Evolutionary conservation across 2,113 vertebrate species (phyloP), one percentile per base, ranked within the genome.

Genomic region (Tor tambroides): DNA sequence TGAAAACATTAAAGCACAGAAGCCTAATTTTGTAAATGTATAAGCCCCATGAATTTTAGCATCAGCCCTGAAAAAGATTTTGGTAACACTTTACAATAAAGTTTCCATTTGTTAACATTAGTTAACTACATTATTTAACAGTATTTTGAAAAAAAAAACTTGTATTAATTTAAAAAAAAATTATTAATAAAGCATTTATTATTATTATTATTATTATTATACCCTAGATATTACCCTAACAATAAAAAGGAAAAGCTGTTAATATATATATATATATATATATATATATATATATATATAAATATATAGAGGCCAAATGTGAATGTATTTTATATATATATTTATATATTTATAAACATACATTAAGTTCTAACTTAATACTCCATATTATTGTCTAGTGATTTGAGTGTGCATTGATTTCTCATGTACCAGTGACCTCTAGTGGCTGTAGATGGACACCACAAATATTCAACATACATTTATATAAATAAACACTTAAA

Each of bases 381-480:
- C 6, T 17, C 4, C 4, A 56, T 65, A 43, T 76, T 65, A 43
- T 38, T 54, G 49, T 35, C 43, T 12, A 43, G 12, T 67, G 54
- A 43, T 84, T 74, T 59, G 83, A 9, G 28, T 30, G 28, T 43
- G n/a, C 21, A 38, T 41, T 32, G 19, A 76, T 88, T 83, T 69
- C 26, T 85, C 65, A 85, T 83, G 63, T 82, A 88, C 85, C 23
- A 86, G 80, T 88, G 90, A 85, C 88, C 87, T 90, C 91, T 90
- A 85, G 89, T 87, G 91, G 89, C 30, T 77, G 59, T 21, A n/a
- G 15, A 71, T 8, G 14, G 21, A 6, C 12, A 11, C 28, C 2
- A 72, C 6, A n/a, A 14, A 78, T 54, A 4, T 26, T 26, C n/a
- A 17, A 76, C 28, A 17, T 19, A 38, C 5, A 46, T 46, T 46